Conservation (phyloP, 2,888 invertebrate genomes). For the Dioctria rufipes region DNA sequence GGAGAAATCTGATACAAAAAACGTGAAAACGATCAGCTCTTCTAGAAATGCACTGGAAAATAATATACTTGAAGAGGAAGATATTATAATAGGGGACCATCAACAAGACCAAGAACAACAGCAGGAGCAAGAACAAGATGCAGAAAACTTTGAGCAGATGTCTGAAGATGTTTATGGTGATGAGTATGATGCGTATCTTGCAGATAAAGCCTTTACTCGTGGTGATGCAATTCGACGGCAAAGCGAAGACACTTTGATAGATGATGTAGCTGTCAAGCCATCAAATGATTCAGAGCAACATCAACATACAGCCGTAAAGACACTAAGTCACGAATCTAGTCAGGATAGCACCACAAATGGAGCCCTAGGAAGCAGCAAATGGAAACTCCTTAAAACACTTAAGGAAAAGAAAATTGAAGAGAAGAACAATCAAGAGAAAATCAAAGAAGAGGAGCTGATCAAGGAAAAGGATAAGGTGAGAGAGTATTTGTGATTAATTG, state of each 20-base stretch:
- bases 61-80: not conserved
- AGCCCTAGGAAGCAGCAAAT: constrained; percentile 87
- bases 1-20: constrained; percentile 44
- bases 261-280: constrained; percentile 45
- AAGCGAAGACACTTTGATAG: constrained; percentile 45
- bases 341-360: constrained; percentile 71
- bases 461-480: constrained; percentile 82
- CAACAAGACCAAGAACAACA: constrained; percentile 7
- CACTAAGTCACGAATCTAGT: constrained; percentile 67
- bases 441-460: constrained; percentile 76
- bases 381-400: constrained; percentile 91
- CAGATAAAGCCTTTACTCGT: not conserved
- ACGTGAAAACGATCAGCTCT: constrained; percentile 43
- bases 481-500: constrained; percentile 59
- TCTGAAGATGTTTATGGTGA: constrained; percentile 9
- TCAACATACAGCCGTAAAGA: constrained; percentile 8
- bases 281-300: not conserved
- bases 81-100: not conserved
- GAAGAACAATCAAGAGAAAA: constrained; percentile 80
- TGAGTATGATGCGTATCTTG: not conserved
- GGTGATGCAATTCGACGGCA: not conserved
- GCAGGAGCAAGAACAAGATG: not conserved
- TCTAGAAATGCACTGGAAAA: constrained; percentile 22
- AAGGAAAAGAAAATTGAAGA: constrained; percentile 93
- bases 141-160: not conserved